Base-by-base conservation (phyloP, 2,113 vertebrate species). In the Anolis carolinensis region DNA sequence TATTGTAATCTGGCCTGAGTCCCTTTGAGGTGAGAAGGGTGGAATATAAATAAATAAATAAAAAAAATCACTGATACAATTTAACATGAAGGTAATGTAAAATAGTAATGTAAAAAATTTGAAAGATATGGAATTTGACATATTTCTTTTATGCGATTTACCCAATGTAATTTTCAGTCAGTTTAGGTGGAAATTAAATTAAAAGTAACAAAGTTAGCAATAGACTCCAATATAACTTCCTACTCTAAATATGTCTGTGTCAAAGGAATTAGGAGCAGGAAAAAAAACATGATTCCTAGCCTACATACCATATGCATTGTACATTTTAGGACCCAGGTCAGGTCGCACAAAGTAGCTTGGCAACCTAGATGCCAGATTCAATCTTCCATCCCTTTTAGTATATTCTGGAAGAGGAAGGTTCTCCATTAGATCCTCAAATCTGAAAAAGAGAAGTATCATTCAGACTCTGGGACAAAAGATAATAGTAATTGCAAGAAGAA, bases 261-360 rank as follows among this genome's bases (percentile, higher is more conserved):
- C 75, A 81, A 67, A 84, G 72, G 32, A 48, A 74, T 20, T 23
- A 74, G 34, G 48, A 89, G 68, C 86, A 62, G 82, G 68, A 65
- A 59, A 21, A n/a, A 90, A 90, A 75, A 50, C 3, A 23, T 18
- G 13, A 84, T 63, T 79, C 81, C 78, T n/a, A 65, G 88, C 52
- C 82, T 88, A 93, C 97, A 93, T 96, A 99, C 99, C 99, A 81
- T 99, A 99, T 2, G 99, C 99, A 27, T 99, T 99, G 94, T 99
- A 99, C 99, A 99, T 99, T 96, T 99, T 99, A 80, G 99, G 99
- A 82, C 98, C 99, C 74, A 99, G 95, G 93, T 99, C 99, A 59
- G 99, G 99, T 89, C 98, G 97, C 85, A 99, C 99, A 92, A 99
- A 99, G 93, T 99, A 99, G 96, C 98, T 99, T 80, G 99, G 99